A percentile compares a stretch with the other conserved stretches of the same genome.
phyloP scores from a whole-genome alignment of 2,113 vertebrate species.

The Amphilophus citrinellus region DNA sequence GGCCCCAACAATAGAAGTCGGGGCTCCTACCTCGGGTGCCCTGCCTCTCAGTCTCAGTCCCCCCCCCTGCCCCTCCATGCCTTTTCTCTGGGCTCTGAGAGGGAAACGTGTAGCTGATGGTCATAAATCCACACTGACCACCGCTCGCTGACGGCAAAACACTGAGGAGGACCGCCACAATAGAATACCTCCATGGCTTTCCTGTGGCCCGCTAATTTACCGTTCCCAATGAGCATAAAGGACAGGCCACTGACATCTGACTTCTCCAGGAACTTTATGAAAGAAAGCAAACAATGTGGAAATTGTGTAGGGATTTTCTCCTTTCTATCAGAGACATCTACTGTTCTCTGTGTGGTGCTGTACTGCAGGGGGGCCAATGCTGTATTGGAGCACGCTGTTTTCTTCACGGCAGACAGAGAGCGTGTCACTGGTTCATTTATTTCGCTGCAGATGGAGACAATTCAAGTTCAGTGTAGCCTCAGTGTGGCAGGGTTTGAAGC shows the following conservation, averaged over 20 bases:
- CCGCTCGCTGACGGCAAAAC: conserved; percentile 70
- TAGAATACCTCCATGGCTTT: conserved; percentile 76
- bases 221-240: conserved; percentile 78
- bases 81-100: conserved; percentile 69
- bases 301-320: conserved; percentile 81
- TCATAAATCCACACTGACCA: conserved; percentile 83
- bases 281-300: conserved; percentile 83
- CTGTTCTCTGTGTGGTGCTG: conserved; percentile 70
- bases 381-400: conserved; percentile 67
- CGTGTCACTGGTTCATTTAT: conserved; percentile 75
- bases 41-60: conserved; percentile 59
- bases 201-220: conserved; percentile 77
- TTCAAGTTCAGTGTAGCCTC: conserved; percentile 50
- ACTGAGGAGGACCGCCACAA: conserved; percentile 59
- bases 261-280: conserved; percentile 76
- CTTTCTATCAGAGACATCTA: conserved; percentile 69
- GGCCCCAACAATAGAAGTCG: conserved; percentile 81
- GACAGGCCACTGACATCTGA: conserved; percentile 81
- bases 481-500: conserved; percentile 27
- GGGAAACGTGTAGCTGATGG: conserved; percentile 75
- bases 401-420: conserved; percentile 62
- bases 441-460: conserved; percentile 61
- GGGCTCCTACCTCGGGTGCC: conserved; percentile 86
- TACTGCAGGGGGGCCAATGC: conserved; percentile 40
- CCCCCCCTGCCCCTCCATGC: conserved; percentile 46